phyloP scores from a whole-genome alignment of 2,888 invertebrate genomes.

The Brenthis daphne region DNA sequence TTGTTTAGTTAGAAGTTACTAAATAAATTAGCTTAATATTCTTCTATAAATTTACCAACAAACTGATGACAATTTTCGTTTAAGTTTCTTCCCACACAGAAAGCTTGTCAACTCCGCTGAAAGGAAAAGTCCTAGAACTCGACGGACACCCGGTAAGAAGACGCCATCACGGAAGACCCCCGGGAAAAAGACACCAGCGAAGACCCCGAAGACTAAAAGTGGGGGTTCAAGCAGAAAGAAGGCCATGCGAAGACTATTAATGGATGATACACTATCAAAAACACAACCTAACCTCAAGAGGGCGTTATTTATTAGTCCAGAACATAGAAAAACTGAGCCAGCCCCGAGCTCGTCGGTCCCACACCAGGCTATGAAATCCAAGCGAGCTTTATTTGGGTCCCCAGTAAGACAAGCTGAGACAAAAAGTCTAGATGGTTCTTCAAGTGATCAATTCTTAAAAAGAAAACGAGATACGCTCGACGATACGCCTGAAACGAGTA shows the following conservation, averaged over 20 bases:
- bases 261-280: conserved; percentile 66
- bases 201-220: conserved; percentile 79
- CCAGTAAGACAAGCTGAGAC: conserved; percentile 75
- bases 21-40: neutral
- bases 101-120: conserved; percentile 71
- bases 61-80: conserved; percentile 48
- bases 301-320: conserved; percentile 89
- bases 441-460: conserved; percentile 65
- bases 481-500: conserved; percentile 54
- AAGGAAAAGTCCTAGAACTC: conserved; percentile 73
- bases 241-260: conserved; percentile 69
- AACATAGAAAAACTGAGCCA: conserved; percentile 63
- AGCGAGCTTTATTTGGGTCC: conserved; percentile 85
- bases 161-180: conserved; percentile 70
- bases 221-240: conserved; percentile 85
- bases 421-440: conserved; percentile 64
- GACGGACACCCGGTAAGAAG: conserved; percentile 76
- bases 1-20: neutral
- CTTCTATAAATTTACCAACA: neutral
- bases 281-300: conserved; percentile 82
- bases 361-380: conserved; percentile 81
- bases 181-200: conserved; percentile 82
- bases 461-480: conserved; percentile 78
- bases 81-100: conserved; percentile 78
- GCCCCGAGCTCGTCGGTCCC: conserved; percentile 68